phyloP scores from a whole-genome alignment of 2,888 invertebrate genomes.

The Ferrisia virgata region DNA sequence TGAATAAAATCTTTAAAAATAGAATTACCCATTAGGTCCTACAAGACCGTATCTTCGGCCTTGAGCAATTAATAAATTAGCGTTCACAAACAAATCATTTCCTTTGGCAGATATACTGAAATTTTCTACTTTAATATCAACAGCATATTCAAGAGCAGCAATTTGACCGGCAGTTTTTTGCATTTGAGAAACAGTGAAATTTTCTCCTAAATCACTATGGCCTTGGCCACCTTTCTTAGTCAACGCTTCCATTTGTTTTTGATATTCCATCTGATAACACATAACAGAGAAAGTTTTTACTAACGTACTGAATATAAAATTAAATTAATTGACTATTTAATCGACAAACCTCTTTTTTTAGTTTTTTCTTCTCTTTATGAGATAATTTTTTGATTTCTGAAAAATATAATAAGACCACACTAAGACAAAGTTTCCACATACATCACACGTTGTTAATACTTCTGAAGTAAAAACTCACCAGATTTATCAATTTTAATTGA shows the following conservation, averaged over 20 bases:
- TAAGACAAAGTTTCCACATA: neutral
- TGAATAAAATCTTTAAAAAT: neutral
- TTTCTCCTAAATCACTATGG: constrained; percentile 83
- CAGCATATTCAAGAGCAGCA: constrained; percentile 83
- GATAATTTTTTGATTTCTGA: constrained; percentile 64
- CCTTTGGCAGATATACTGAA: constrained; percentile 97
- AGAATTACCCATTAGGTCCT: constrained; percentile 86
- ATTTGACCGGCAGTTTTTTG: constrained; percentile 66
- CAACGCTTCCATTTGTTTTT: constrained; percentile 79
- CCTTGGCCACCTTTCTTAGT: constrained; percentile 85
- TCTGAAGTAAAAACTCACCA: neutral
- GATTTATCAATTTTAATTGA: neutral
- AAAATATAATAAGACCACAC: constrained; percentile 23
- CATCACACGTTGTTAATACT: neutral
- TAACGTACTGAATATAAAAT: constrained; percentile 17
- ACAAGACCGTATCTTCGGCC: constrained; percentile 95
- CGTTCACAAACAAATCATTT: constrained; percentile 94
- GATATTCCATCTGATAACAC: constrained; percentile 70
- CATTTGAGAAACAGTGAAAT: constrained; percentile 91
- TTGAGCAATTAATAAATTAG: constrained; percentile 85
- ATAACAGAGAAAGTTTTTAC: neutral
- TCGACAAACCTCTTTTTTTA: constrained; percentile 64
- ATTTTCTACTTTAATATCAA: constrained; percentile 95
- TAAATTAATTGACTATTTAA: constrained; percentile 22
- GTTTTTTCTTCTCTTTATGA: constrained; percentile 87